Evolutionary conservation across 2,797 vertebrate species (phyloP).

Genomic region (Periparus ater): DNA sequence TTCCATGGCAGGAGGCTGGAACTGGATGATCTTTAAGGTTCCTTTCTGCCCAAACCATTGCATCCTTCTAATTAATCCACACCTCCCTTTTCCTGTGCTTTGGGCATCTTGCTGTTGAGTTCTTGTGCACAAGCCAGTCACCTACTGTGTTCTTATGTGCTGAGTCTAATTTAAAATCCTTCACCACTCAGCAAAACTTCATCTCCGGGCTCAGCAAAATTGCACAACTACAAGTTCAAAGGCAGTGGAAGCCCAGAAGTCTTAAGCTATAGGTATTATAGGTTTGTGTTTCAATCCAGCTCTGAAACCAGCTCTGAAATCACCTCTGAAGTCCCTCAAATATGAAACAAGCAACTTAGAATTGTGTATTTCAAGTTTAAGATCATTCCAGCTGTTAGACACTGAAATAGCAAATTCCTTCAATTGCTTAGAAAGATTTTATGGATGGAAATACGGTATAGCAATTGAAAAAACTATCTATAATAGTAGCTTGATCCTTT

Average conservation of each 20-base stretch:
- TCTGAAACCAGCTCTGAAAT: not conserved
- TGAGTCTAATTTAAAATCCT: not conserved
- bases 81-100: not conserved
- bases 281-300: not conserved
- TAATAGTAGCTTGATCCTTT: not conserved
- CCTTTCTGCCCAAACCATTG: not conserved
- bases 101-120: not conserved
- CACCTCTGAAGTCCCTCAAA: not conserved
- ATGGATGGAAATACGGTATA: not conserved
- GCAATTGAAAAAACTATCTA: not conserved
- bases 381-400: not conserved
- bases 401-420: not conserved
- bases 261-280: not conserved
- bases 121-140: not conserved
- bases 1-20: not conserved
- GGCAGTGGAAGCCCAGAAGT: not conserved
- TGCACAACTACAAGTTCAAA: not conserved
- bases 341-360: not conserved
- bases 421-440: not conserved
- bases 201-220: not conserved
- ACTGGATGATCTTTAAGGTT: fast-evolving
- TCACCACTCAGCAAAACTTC: not conserved
- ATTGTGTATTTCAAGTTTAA: not conserved
- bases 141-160: not conserved
- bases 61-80: not conserved